These are phyloP conservation scores for Presbytis comata DNA, from an alignment of 2,797 vertebrate genomes.

Conservation along the genomic window DNA sequence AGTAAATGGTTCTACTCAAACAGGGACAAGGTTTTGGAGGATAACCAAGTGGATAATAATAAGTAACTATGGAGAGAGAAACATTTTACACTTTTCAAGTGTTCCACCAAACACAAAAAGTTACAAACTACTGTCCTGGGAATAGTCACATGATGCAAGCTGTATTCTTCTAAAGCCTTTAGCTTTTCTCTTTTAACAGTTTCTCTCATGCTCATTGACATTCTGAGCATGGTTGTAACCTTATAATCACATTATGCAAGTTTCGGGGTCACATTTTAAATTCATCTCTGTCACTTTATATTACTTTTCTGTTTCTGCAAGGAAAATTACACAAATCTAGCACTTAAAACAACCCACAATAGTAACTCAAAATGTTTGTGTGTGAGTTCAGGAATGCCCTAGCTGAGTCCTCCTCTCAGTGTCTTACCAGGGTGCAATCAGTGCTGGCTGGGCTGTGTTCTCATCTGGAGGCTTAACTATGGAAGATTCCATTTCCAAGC, in stretches of 20 bases:
- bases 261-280: not conserved
- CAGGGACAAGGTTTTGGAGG: not conserved
- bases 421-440: not conserved
- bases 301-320: not conserved
- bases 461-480: not conserved
- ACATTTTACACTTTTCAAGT: not conserved
- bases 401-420: not conserved
- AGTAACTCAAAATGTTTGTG: not conserved
- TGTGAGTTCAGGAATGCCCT: not conserved
- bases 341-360: not conserved
- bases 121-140: not conserved
- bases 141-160: not conserved
- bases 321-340: not conserved
- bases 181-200: not conserved
- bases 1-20: not conserved
- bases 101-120: not conserved
- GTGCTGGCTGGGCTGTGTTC: not conserved
- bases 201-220: not conserved
- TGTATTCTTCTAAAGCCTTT: not conserved
- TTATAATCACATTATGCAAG: not conserved
- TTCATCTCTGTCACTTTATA: not conserved
- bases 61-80: not conserved
- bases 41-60: not conserved
- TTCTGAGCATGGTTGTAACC: not conserved
- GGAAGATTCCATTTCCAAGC: not conserved